Base-by-base conservation (phyloP, 2,797 vertebrate species). In the Carduelis carduelis region DNA sequence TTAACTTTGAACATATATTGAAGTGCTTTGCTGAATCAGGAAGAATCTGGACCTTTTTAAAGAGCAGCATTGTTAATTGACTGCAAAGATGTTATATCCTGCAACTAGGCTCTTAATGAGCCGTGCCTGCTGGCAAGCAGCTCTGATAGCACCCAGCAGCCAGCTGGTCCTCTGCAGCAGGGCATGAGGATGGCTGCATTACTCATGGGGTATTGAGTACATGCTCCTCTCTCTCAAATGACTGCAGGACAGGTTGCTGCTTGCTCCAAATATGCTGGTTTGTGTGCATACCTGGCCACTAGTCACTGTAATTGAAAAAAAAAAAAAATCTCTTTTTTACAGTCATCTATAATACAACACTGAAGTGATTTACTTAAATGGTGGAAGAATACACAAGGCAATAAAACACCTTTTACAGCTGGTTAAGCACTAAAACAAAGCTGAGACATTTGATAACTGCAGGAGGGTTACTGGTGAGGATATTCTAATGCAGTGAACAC, bases 351-450 rank as follows among this genome's bases (percentile, higher is more conserved):
- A 93, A 91, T 85, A n/a, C 65, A 78, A 85, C 23, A 90, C 34
- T 75, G 86, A 96, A 94, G 35, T 79, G n/a, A 94, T 89, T 90
- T 91, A 87, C 61, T 87, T 56, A 75, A 96, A 83, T 74, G 44
- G 56, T 74, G 39, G 72, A 87, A 90, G 89, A 90, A 84, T 68
- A 89, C 26, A 88, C 35, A 86, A 90, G 83, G 69, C 72, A 92
- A 95, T 95, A 93, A 97, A 96, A 43, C 22, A 74, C 27, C 64
- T 96, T 91, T 95, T 92, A 90, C 37, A 63, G 35, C 66, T 94
- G 47, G 64, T 92, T 90, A 84, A 94, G 76, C 61, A 57, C 43
- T 63, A 74, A 75, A 72, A 74, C 68, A 91, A 94, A 95, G 70
- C 47, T 83, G 76, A 63, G 63, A 64, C 8, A 52, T 72, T 87